Base-by-base conservation (phyloP, 2,888 invertebrate genomes). In the Watsonalla cultraria region DNA sequence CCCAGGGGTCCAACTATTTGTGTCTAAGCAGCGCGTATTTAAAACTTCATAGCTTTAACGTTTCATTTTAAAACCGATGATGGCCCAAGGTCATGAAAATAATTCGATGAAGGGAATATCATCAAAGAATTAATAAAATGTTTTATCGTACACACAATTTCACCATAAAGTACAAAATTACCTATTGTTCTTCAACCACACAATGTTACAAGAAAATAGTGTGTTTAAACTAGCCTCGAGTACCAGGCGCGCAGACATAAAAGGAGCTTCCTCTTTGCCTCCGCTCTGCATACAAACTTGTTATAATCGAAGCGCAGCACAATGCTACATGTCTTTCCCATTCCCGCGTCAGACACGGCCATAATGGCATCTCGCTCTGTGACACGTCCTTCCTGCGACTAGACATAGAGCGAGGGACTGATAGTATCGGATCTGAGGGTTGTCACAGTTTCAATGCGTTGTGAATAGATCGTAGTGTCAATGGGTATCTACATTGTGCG, bases 301-400 rank as follows among this genome's bases (percentile, higher is more conserved):
- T 70, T 72, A 86, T 86, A 85, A 86, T 85, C 80, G 82, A 80
- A 68, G 56, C 79, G 78, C 75, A 86, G 78, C 77, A 86, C 84
- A 87, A 86, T 80, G 78, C 78, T 75, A 74, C 65, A 68, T 78
- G 84, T 84, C 81, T 73, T 74, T 84, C 82, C 78, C 78, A 80
- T 84, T 86, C 80, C 77, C 76, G 64, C 81, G 62, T 61, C 60
- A 66, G 80, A 86, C 77, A 73, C 59, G 76, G 73, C 78, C 61
- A 86, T 88, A 85, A 82, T 78, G 75, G 79, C 70, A 80, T 85
- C 85, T 80, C 82, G 66, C 80, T 85, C 74, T 58, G 65, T 83
- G 87, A 87, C 83, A 84, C 78, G 70, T 88, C 86, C 86, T 86
- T 87, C 86, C 88, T 79, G 72, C 61, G 69, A 71, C 73, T 76